Percentiles rank a stretch among this genome's conserved stretches.
phyloP scores from a whole-genome alignment of 2,888 invertebrate species.

The Morpho helenor region DNA sequence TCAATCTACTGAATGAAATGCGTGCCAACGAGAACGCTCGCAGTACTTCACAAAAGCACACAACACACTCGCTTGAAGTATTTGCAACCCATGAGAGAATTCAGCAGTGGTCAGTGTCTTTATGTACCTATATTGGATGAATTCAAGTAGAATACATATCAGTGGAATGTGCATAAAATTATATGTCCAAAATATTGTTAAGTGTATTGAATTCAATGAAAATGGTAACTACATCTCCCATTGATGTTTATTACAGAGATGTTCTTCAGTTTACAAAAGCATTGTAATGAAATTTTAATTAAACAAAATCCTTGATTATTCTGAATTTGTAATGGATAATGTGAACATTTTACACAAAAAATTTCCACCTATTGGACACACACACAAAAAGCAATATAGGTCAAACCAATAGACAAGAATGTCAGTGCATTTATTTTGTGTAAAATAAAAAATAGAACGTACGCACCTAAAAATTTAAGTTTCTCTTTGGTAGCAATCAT shows the following conservation, averaged over 20 bases:
- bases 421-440: conserved; percentile 39
- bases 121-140: conserved; percentile 22
- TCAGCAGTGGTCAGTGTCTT: conserved; percentile 33
- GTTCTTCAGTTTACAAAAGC: conserved; percentile 21
- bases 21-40: conserved; percentile 39
- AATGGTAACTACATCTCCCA: conserved; percentile 42
- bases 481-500: conserved; percentile 90
- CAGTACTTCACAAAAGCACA: conserved; percentile 39
- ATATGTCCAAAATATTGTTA: conserved; percentile 26
- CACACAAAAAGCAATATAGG: conserved; percentile 69
- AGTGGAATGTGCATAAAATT: conserved; percentile 48
- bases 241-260: conserved; percentile 60
- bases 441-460: conserved; percentile 45
- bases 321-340: conserved; percentile 25
- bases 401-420: conserved; percentile 59
- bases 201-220: conserved; percentile 36
- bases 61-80: conserved; percentile 37
- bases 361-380: conserved; percentile 36
- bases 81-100: conserved; percentile 45
- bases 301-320: conserved; percentile 23
- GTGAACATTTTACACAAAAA: conserved; percentile 18
- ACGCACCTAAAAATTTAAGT: conserved; percentile 87
- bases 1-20: conserved; percentile 49
- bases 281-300: conserved; percentile 11
- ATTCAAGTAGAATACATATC: conserved; percentile 36